These are phyloP conservation scores for Pteromalus puparum DNA, from an alignment of 1,140 invertebrate genomes.

Conservation along the genomic window DNA sequence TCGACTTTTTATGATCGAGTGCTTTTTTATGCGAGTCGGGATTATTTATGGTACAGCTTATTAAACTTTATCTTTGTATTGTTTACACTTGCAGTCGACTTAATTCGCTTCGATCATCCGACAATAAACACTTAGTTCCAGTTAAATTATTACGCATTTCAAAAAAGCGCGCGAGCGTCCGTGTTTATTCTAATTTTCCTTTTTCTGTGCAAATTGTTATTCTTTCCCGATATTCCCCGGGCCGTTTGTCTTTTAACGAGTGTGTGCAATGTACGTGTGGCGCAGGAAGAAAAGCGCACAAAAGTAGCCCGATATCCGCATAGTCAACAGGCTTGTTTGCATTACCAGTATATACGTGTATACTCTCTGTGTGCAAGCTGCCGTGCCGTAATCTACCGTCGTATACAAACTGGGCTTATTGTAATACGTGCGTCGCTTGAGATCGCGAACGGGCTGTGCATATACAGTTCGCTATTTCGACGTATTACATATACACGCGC, in stretches of 20 bases:
- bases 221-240: not conserved
- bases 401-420: slow-evolving; percentile 14
- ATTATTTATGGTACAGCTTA: too few relatives aligned
- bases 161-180: not conserved
- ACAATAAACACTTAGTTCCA: not conserved
- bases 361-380: not conserved
- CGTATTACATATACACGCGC: not conserved
- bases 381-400: not conserved
- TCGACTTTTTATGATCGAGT: too few relatives aligned
- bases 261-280: not conserved
- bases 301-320: slow-evolving; percentile 41
- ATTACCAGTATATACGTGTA: slow-evolving; percentile 19
- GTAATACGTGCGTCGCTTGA: slow-evolving; percentile 8
- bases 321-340: slow-evolving; percentile 20
- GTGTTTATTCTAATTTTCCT: not conserved
- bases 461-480: not conserved
- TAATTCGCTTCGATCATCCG: not conserved
- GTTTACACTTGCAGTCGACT: too few relatives aligned
- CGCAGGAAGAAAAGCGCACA: not conserved
- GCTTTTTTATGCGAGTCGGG: too few relatives aligned
- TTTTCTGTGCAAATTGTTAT: slow-evolving; percentile 11
- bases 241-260: not conserved
- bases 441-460: not conserved
- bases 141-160: not conserved
- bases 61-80: too few relatives aligned